Conservation (phyloP, 2,113 vertebrate genomes). For the Pseudopipra pipra region DNA sequence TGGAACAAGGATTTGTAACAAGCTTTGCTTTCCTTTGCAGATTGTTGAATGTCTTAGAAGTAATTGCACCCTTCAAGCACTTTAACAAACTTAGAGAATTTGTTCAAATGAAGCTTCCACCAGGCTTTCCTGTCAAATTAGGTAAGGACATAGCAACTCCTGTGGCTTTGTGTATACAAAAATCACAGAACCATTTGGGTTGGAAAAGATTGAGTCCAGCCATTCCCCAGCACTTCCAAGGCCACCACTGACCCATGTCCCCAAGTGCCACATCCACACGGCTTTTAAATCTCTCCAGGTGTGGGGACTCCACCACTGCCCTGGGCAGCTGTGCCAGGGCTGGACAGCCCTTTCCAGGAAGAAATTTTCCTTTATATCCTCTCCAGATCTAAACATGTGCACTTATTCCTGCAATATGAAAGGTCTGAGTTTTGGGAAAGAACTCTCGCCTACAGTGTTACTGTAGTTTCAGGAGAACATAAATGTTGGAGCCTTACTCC, state of each 20-base stretch:
- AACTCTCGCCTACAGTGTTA: accelerated
- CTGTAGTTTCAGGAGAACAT: not conserved
- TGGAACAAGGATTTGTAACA: not conserved
- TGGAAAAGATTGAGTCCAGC: not conserved
- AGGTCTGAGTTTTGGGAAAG: not conserved
- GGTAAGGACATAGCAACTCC: slow-evolving; percentile 70
- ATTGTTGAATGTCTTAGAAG: slow-evolving; percentile 97
- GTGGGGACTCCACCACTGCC: not conserved
- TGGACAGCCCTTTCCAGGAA: not conserved
- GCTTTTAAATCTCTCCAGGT: not conserved
- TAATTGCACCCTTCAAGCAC: slow-evolving; percentile 99
- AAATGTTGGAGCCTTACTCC: not conserved
- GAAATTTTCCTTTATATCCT: not conserved
- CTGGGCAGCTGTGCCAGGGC: not conserved
- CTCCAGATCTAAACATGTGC: not conserved
- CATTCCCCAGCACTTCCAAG: not conserved
- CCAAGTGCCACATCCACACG: not conserved
- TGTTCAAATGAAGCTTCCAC: slow-evolving; percentile 99
- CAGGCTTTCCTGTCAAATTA: slow-evolving; percentile 97
- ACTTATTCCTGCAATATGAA: accelerated
- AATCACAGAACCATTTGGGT: not conserved
- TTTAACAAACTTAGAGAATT: slow-evolving; percentile 99
- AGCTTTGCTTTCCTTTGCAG: slow-evolving; percentile 71
- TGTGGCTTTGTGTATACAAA: not conserved
- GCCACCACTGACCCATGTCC: not conserved